Base-by-base conservation (phyloP, 2,888 invertebrate species). In the Agrilus mali region DNA sequence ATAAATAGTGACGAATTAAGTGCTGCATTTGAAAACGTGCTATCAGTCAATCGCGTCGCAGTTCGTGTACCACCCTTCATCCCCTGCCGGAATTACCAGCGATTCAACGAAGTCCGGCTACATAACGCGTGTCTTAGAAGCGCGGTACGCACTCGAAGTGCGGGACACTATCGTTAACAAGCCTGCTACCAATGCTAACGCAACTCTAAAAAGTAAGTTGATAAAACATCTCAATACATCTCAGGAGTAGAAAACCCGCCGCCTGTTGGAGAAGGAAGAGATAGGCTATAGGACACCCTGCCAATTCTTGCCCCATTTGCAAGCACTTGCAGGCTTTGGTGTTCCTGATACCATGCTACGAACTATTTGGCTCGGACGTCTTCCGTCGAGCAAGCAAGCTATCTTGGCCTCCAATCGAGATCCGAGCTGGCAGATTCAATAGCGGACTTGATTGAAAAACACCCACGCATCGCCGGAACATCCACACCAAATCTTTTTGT, bases 191-290 rank as follows among this genome's bases (percentile, higher is more conserved):
- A 43, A 41, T n/a, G 48, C 46, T 13, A 56, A 55, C 37, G 37
- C 37, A 3, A 45, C 13, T 6, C 16, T 60, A 1, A 60, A 59
- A 44, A 20, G 31, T 0, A 52, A 53, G 32, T 43, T 60, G 5
- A 54, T 59, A 2, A 38, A 48, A 53, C 42, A 34, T 5, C 42
- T 42, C 8, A 15, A 32, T n/a, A 13, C 35, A 7, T 16, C 33
- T 15, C 39, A 42, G 31, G 44, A 47, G 31, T 22, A 47, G 15
- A 6, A 38, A 15, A 20, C 17, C 0, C 14, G 32, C 13, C 46
- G 36, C 8, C 36, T 48, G 4, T 20, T 47, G 10, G 43, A 43
- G 13, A 35, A 27, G 10, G 44, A 39, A 27, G 46, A 44, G 17
- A 41, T 49, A 6, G 44, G 47, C 3, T 42, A 50, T 27, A 33